phyloP scores from a whole-genome alignment of 1,140 invertebrate species.

The Belonocnema kinseyi region DNA sequence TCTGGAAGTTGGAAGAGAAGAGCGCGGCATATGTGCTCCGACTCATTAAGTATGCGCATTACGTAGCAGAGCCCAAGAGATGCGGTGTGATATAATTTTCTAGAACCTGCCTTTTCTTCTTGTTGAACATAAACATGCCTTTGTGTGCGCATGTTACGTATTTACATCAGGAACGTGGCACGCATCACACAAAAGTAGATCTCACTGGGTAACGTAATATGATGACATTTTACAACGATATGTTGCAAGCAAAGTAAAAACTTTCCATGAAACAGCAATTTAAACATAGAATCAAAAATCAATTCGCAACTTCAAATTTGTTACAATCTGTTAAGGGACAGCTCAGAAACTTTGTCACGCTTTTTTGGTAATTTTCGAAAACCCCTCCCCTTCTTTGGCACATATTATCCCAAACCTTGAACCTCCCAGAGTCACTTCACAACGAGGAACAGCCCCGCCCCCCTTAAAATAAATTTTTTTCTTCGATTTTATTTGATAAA shows the following conservation, averaged over 20 bases:
- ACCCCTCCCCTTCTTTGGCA: too few relatives aligned
- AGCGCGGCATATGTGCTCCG: constrained; percentile 45
- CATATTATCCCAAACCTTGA: too few relatives aligned
- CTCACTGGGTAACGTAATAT: constrained; percentile 14
- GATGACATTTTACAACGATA: constrained; percentile 4
- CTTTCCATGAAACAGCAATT: not conserved
- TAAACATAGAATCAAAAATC: not conserved
- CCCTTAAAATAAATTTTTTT: too few relatives aligned
- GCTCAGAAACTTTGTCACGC: too few relatives aligned
- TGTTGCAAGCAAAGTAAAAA: not conserved
- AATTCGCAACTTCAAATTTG: not conserved
- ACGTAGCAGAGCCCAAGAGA: constrained; percentile 58
- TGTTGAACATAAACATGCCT: constrained; percentile 11
- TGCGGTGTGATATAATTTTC: constrained; percentile 63
- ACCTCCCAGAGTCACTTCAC: too few relatives aligned
- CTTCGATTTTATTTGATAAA: too few relatives aligned
- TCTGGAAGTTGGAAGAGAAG: not conserved
- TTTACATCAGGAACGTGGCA: constrained; percentile 28
- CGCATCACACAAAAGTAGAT: constrained; percentile 6
- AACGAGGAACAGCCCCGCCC: too few relatives aligned
- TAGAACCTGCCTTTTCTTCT: constrained; percentile 50
- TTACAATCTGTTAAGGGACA: too few relatives aligned
- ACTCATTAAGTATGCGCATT: constrained; percentile 64
- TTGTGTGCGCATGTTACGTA: constrained; percentile 31
- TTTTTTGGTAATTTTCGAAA: too few relatives aligned